Evolutionary conservation across 1,140 invertebrate species (phyloP).

Genomic region (silkworm (Bombyx mori)): ASM3026992v2 NC_085116.1:1529501-1530000

Average conservation of each 20-base stretch:
- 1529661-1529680: slow-evolving; percentile 13
- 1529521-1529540: slow-evolving; percentile 40
- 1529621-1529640: slow-evolving; percentile 26
- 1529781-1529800: slow-evolving; percentile 15
- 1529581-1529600: slow-evolving; percentile 28
- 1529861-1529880: slow-evolving; percentile 53
- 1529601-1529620: slow-evolving; percentile 26
- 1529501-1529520: slow-evolving; percentile 40
- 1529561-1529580: slow-evolving; percentile 45
- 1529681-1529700: slow-evolving; percentile 13
- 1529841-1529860: slow-evolving; percentile 38
- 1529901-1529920: slow-evolving; percentile 8
- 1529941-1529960: slow-evolving; percentile 11
- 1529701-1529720: slow-evolving; percentile 11
- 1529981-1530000: too few relatives aligned
- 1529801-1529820: slow-evolving; percentile 27
- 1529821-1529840: slow-evolving; percentile 33
- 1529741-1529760: slow-evolving; percentile 2
- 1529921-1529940: slow-evolving; percentile 6
- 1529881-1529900: slow-evolving; percentile 37
- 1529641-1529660: slow-evolving; percentile 12
- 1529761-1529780: slow-evolving; percentile 36
- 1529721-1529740: slow-evolving; percentile 18
- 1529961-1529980: background rate
- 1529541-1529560: slow-evolving; percentile 44